These are phyloP conservation scores for Anoplolepis gracilipes DNA, from an alignment of 1,140 invertebrate species.

Conservation along the genomic window DNA sequence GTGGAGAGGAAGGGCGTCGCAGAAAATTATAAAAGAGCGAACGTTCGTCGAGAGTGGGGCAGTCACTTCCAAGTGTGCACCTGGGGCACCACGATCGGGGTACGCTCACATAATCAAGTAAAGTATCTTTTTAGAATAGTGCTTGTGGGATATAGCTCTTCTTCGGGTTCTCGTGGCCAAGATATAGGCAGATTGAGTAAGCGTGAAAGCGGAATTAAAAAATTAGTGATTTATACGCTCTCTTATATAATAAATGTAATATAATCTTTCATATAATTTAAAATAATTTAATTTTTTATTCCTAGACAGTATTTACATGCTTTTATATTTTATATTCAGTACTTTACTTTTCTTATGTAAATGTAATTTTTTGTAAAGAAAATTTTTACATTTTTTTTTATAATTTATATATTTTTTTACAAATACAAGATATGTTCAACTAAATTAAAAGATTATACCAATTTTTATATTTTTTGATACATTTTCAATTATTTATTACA, in stretches of 20 bases:
- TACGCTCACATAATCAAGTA: slow-evolving; percentile 65
- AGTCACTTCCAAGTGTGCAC: slow-evolving; percentile 79
- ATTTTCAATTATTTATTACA: background rate
- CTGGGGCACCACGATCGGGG: slow-evolving; percentile 71
- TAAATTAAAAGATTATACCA: background rate
- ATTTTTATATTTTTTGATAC: background rate
- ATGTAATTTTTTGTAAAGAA: background rate
- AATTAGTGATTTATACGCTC: background rate
- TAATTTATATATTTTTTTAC: no score
- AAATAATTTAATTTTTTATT: no score
- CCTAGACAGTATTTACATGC: no score
- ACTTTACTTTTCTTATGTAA: background rate
- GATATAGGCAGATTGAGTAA: slow-evolving; percentile 5
- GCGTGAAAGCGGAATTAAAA: background rate
- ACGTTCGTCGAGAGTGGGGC: slow-evolving; percentile 71
- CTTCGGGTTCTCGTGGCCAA: background rate
- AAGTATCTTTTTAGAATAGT: slow-evolving; percentile 11
- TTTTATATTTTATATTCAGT: no score
- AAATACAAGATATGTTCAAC: background rate
- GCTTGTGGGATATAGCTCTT: background rate
- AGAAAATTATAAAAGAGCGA: slow-evolving; percentile 84
- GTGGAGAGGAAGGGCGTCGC: slow-evolving; percentile 69
- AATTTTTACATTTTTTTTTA: background rate
- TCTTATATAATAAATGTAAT: background rate
- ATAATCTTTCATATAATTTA: background rate